Evolutionary conservation across 2,113 vertebrate species (phyloP).

Genomic region (Lagopus leucura): DNA sequence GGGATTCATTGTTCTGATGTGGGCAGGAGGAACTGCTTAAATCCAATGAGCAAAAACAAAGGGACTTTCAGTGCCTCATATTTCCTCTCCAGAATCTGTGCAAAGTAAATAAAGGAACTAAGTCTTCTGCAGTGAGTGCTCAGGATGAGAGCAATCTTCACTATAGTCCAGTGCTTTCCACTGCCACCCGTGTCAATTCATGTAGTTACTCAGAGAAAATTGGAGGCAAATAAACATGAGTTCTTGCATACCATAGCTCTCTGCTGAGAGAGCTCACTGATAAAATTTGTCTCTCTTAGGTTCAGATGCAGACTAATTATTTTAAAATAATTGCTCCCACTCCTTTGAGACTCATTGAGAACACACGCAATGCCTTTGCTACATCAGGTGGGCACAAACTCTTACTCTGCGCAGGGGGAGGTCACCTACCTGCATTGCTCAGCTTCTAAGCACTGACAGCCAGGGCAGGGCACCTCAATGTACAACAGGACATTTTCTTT

Average conservation of each 20-base stretch:
- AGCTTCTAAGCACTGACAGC: background rate
- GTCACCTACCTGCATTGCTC: background rate
- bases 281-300: background rate
- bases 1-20: constrained; percentile 58
- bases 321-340: background rate
- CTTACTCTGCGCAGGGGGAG: background rate
- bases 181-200: background rate
- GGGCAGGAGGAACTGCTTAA: constrained; percentile 52
- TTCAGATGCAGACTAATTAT: background rate
- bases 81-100: constrained; percentile 42
- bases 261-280: background rate
- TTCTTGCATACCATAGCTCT: constrained; percentile 26
- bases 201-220: background rate
- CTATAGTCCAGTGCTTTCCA: background rate
- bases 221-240: background rate
- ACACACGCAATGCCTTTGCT: background rate
- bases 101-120: constrained; percentile 51
- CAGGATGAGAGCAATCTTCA: background rate
- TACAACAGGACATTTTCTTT: background rate
- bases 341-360: background rate
- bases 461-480: background rate
- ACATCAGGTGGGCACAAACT: background rate
- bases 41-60: constrained; percentile 62
- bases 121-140: constrained; percentile 19
- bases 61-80: constrained; percentile 41